Conservation (phyloP, 2,888 invertebrate genomes). For the Phymatocera aterrima region DNA sequence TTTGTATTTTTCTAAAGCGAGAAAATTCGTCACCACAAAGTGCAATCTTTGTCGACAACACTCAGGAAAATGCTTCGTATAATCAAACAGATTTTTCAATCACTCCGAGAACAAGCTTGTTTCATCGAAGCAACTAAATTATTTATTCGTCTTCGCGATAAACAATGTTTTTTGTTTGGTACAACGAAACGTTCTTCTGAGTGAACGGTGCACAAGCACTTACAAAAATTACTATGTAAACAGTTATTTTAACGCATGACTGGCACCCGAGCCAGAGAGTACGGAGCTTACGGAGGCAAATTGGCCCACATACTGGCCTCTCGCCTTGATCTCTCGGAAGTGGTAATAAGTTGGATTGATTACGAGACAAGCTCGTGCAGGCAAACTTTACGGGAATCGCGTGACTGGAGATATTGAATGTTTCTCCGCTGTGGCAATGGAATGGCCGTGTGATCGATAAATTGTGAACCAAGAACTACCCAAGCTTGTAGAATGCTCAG, state of each 20-base stretch:
- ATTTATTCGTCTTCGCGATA: no score
- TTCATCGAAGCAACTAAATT: no score
- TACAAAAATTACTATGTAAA: not conserved
- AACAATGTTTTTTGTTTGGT: no score
- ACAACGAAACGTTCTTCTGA: no score
- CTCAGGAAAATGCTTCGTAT: not conserved
- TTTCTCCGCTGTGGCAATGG: not conserved
- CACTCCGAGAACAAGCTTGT: not conserved
- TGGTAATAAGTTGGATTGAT: constrained; percentile 27
- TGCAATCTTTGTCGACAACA: no score
- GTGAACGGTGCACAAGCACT: no score
- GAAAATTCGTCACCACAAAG: no score
- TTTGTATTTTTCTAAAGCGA: no score
- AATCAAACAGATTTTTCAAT: not conserved
- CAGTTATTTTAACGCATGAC: not conserved
- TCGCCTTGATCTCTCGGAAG: constrained; percentile 15
- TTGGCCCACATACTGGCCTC: not conserved
- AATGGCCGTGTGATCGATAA: not conserved
- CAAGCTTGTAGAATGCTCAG: not conserved
- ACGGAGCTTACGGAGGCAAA: not conserved
- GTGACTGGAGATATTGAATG: constrained; percentile 6
- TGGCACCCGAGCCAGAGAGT: not conserved
- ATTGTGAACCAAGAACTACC: not conserved
- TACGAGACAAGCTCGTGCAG: not conserved
- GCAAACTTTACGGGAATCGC: not conserved